Evolutionary conservation across 2,888 invertebrate genomes (phyloP), one percentile per base, ranked within the genome.

Genomic region (Campoplex capitator): DNA sequence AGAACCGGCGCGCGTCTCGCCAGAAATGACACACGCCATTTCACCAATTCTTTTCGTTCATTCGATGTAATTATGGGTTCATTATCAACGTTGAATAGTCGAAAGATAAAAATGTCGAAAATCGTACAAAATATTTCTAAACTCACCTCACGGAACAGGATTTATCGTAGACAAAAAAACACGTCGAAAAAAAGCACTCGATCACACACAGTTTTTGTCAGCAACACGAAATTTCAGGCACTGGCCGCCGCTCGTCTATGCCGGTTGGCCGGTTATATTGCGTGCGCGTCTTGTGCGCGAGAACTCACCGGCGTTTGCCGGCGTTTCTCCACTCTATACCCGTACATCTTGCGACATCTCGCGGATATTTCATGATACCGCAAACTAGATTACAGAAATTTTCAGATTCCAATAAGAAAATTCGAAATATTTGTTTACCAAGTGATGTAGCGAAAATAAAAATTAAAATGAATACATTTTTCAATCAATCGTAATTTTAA

Each of bases 1-100:
- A 86, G 80, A 86, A 51, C 86, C 86, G 86, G 86, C 86, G 86
- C 83, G 81, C 83, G 81, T 54, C 28, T 23, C 35, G 71, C 13
- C 32, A 58, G 54, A 74, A 38, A 58, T 67, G 73, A 73, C 73
- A 80, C 86, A 82, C 86, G 86, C 86, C 86, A 87, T 87, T 76
- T 78, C 74, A 35, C 67, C 42, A 42, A 82, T 82, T 70, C 54
- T 62, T 32, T 16, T 62, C 62, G 28, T 51, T 70, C 54, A 62
- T 73, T 23, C 68, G 42, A 51, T 74, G 45, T 13, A 77, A 86
- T 73, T 77, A 81, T 48, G 28, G 28, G 42, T 70, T 28, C 13
- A 62, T 65, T 54, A 18, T 35, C n/a, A 13, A 77, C 28, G 62
- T 0, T 48, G 6, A 18, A 68, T 38, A 38, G 62, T 75, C 62